phyloP scores from a whole-genome alignment of 2,113 vertebrate genomes.

The Podarcis muralis region DNA sequence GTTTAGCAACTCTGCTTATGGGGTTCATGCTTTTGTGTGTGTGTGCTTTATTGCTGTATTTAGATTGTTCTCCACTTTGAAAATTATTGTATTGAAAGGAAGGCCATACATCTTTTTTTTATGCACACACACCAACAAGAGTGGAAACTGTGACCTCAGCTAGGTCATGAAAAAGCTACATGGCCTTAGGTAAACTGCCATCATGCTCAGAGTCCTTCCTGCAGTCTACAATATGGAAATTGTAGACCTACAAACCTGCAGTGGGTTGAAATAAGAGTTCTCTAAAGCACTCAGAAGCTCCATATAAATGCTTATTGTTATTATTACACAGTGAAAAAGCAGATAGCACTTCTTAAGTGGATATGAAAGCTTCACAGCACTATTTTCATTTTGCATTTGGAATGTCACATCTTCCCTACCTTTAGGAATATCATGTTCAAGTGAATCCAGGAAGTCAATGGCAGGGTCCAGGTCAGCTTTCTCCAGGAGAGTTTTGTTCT shows the following conservation, averaged over 20 bases:
- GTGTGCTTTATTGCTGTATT: neutral
- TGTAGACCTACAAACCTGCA: neutral
- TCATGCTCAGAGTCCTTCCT: neutral
- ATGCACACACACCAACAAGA: neutral
- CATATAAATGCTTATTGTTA: neutral
- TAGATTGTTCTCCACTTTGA: neutral
- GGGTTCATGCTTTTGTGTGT: neutral
- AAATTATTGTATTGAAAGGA: neutral
- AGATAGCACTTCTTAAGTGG: neutral
- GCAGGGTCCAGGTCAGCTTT: conserved; percentile 86
- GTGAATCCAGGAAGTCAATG: conserved; percentile 87
- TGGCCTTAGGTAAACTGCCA: neutral
- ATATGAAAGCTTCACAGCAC: neutral
- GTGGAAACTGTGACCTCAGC: neutral
- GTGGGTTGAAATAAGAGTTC: neutral
- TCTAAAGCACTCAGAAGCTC: neutral
- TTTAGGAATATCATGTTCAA: conserved; percentile 89
- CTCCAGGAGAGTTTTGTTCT: conserved; percentile 84
- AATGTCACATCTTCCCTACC: conserved; percentile 71
- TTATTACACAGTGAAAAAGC: neutral
- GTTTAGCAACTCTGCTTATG: neutral
- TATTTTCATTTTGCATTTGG: fast-evolving
- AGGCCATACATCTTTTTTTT: neutral
- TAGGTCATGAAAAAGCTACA: neutral
- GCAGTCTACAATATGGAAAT: neutral